Conservation (phyloP, 2,797 vertebrate genomes). For the Enteromius viviparus region DNA sequence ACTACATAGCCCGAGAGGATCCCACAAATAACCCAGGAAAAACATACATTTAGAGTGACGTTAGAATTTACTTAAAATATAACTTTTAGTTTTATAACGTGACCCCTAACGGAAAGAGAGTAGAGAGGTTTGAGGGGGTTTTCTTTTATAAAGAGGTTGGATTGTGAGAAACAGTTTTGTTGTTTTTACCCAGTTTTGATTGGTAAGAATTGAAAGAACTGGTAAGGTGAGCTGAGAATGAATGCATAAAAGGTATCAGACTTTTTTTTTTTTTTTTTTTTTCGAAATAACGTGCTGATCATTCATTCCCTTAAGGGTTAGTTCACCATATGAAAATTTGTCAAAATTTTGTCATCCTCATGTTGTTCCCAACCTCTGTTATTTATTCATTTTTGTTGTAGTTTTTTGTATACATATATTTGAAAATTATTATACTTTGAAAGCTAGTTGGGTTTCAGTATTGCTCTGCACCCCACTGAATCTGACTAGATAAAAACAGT, state of each 20-base stretch:
- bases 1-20: conserved; percentile 6
- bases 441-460: not conserved
- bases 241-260: not conserved
- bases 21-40: not conserved
- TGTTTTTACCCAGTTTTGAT: not conserved
- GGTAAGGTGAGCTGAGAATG: not conserved
- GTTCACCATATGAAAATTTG: not conserved
- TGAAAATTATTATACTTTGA: not conserved
- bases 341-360: not conserved
- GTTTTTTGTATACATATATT: too few species aligned
- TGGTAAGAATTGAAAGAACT: not conserved
- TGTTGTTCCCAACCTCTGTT: not conserved
- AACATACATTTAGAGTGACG: not conserved
- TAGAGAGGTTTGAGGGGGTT: not conserved
- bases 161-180: not conserved
- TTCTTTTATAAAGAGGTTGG: not conserved
- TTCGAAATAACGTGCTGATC: not conserved
- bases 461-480: not conserved
- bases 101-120: not conserved
- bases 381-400: not conserved
- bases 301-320: not conserved
- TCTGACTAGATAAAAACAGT: not conserved
- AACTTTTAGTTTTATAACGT: not conserved
- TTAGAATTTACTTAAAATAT: not conserved
- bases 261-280: not conserved